A percentile compares a stretch with the other conserved stretches of the same genome.
Evolutionary conservation across 2,113 vertebrate genomes (phyloP).

Genomic region (Rhea americana): DNA sequence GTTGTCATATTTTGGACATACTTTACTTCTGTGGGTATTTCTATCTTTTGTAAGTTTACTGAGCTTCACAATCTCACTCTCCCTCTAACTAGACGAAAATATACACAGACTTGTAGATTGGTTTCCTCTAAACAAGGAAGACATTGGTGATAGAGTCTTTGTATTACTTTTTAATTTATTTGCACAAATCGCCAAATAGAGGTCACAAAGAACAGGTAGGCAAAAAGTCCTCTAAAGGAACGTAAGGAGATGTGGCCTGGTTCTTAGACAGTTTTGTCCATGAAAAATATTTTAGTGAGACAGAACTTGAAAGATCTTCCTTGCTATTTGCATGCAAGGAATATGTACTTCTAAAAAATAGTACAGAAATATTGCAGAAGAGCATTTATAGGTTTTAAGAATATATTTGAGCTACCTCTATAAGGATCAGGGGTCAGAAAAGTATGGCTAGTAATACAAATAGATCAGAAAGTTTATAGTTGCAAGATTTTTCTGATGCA

Average conservation of each 20-base stretch:
- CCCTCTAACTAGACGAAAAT: not conserved
- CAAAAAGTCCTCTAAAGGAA: not conserved
- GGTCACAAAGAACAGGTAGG: not conserved
- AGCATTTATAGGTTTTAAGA: too few relatives aligned
- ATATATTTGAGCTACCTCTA: too few relatives aligned
- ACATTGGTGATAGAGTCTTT: not conserved
- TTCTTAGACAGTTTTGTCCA: too few relatives aligned
- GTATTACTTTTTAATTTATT: not conserved
- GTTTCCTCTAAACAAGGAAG: not conserved
- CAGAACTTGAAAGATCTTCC: too few relatives aligned
- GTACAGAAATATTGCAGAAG: too few relatives aligned
- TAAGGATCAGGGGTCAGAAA: too few relatives aligned
- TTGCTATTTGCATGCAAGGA: too few relatives aligned
- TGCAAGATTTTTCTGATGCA: too few relatives aligned
- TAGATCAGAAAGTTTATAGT: too few relatives aligned
- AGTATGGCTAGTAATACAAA: too few relatives aligned
- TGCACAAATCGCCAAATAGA: not conserved
- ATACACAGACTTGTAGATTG: not conserved
- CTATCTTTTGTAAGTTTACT: not conserved
- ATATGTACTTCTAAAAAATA: too few relatives aligned
- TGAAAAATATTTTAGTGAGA: too few relatives aligned
- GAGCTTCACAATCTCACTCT: not conserved
- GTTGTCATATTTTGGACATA: not conserved
- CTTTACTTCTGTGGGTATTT: not conserved
- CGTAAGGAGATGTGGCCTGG: not conserved